Evolutionary conservation across 2,888 invertebrate genomes (phyloP), one percentile per base, ranked within the genome.

Genomic region (Carabus problematicus): DNA sequence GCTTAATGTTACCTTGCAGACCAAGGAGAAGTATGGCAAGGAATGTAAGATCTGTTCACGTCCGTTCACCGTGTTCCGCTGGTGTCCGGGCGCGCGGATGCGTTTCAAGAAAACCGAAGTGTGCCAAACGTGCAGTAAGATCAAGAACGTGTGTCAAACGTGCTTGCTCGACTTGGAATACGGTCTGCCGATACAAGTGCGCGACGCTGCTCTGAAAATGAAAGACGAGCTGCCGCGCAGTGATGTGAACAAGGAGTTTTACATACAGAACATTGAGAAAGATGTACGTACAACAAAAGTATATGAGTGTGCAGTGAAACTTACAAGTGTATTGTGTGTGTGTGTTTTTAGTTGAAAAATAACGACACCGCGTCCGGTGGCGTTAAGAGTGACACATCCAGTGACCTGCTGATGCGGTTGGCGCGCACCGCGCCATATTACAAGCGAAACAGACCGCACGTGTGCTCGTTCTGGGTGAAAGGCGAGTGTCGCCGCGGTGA

Each of bases 391-490:
- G 91, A 91, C 77, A 91, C 91, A 76, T 86, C 92, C 72, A 87
- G 92, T 74, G 95, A 95, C 77, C 85, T 97, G 75, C 81, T 97
- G 70, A 86, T 94, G 83, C 91, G 96, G 75, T 83, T 97, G 75
- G 97, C 97, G 0, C 85, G 97, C 62, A 96, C 95, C 3, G 92
- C 94, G 54, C 97, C 97, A 0, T 98, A 97, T 81, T 97, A 98
- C 81, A 96, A 97, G 79, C 85, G 97, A 66, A 97, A 97, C 78
- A 85, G 95, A 74, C 96, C 97, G 0, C 97, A 97, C 82, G 95
- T 97, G 61, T 97, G 97, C 81, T 96, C 96, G 0, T 98, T 97
- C 82, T 97, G 96, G 94, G 97, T 97, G n/a, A 98, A 97, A 84
- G 97, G 97, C 1, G 97, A 97, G 81, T 97, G 97, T 80, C 89